Conservation (phyloP, 1,140 invertebrate genomes). For the Hyphantria cunea region DNA sequence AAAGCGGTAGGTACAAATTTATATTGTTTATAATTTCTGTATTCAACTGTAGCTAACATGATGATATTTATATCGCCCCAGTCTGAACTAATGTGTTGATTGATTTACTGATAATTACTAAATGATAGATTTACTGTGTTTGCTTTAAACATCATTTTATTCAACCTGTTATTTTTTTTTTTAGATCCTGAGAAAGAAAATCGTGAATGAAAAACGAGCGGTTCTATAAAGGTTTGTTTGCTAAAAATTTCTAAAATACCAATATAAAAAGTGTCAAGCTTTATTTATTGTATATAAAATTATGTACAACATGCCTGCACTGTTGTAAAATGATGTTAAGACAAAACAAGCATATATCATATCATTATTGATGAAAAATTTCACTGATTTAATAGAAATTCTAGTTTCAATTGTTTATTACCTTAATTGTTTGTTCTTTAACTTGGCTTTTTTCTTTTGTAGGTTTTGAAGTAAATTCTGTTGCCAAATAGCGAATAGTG, state of each 20-base stretch:
- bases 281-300: too few relatives aligned
- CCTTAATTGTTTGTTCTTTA: too few relatives aligned
- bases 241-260: too few relatives aligned
- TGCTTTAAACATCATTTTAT: neutral
- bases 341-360: conserved; percentile 65
- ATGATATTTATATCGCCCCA: conserved; percentile 52
- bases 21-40: too few relatives aligned
- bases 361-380: conserved; percentile 52
- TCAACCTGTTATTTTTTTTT: conserved; percentile 11
- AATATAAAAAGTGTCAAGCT: too few relatives aligned
- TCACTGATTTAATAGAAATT: conserved; percentile 6
- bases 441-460: neutral
- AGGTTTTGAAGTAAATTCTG: too few relatives aligned
- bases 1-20: too few relatives aligned
- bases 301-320: neutral
- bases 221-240: too few relatives aligned
- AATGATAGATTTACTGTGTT: neutral
- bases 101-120: conserved; percentile 31
- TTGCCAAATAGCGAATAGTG: too few relatives aligned
- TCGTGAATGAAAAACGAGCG: neutral
- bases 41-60: conserved; percentile 12
- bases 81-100: conserved; percentile 47
- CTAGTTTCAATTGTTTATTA: too few relatives aligned
- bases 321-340: conserved; percentile 39
- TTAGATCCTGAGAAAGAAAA: conserved; percentile 9